Conservation (phyloP, 2,888 invertebrate genomes). For the Dynastes tityus region DNA sequence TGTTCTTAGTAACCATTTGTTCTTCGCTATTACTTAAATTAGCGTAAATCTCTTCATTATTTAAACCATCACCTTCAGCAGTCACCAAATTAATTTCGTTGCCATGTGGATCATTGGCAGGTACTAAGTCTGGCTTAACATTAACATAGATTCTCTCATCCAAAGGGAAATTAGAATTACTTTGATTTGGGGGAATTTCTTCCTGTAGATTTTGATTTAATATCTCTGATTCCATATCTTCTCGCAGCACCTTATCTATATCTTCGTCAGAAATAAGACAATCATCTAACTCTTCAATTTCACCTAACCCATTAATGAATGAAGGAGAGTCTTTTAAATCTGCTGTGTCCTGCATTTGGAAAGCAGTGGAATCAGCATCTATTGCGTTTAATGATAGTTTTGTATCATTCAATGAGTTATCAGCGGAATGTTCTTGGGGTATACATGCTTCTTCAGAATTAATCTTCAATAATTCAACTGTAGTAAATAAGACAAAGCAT, state of each 20-base stretch:
- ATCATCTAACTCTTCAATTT: slow-evolving; percentile 43
- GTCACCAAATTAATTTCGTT: background rate
- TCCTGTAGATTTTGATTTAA: background rate
- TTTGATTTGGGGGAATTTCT: background rate
- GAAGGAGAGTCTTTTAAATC: slow-evolving; percentile 23
- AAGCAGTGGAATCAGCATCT: background rate
- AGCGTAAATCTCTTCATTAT: background rate
- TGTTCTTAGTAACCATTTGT: background rate
- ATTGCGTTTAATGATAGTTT: background rate
- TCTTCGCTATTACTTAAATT: background rate
- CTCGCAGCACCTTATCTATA: slow-evolving; percentile 45
- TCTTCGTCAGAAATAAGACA: slow-evolving; percentile 48
- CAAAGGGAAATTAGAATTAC: background rate
- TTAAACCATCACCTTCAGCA: background rate
- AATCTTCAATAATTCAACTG: background rate
- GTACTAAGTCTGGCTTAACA: background rate
- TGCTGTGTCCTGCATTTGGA: background rate
- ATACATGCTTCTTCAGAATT: slow-evolving; percentile 10
- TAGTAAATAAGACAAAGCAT: background rate
- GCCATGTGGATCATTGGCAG: background rate
- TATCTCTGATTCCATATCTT: slow-evolving; percentile 40
- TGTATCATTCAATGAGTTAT: slow-evolving; percentile 26
- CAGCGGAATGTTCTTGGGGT: slow-evolving; percentile 13
- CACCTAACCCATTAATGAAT: slow-evolving; percentile 19
- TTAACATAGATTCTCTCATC: slow-evolving; percentile 15